These are phyloP conservation scores for Ophonus ardosiacus DNA, from an alignment of 2,888 invertebrate genomes.

Conservation along the genomic window DNA sequence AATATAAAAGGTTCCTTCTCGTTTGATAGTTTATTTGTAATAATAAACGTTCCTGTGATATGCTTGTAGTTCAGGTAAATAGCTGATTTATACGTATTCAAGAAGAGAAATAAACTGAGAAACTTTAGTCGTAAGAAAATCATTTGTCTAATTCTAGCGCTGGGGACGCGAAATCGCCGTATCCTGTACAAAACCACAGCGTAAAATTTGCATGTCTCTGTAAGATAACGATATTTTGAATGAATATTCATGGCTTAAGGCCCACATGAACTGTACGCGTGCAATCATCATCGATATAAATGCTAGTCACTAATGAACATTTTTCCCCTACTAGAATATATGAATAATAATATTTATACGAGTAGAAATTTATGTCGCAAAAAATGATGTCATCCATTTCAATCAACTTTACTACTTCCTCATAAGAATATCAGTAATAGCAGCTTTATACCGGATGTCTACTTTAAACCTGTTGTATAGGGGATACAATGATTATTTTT, in stretches of 20 bases:
- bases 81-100: conserved; percentile 15
- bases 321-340: conserved; percentile 22
- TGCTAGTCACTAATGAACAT: conserved; percentile 33
- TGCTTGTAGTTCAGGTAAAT: background rate
- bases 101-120: background rate
- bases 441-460: no score
- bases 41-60: background rate
- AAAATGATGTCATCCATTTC: background rate
- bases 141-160: conserved; percentile 54
- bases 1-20: background rate
- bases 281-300: conserved; percentile 46
- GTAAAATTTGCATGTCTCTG: conserved; percentile 62
- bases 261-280: conserved; percentile 54
- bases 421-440: no score
- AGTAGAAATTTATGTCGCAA: conserved; percentile 5
- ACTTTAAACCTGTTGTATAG: no score
- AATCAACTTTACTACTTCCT: no score
- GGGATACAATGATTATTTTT: no score
- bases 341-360: conserved; percentile 28
- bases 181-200: conserved; percentile 58
- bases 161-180: conserved; percentile 49
- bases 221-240: conserved; percentile 61
- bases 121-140: conserved; percentile 60
- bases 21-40: conserved; percentile 3
- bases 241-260: conserved; percentile 57